phyloP scores from a whole-genome alignment of 2,888 invertebrate species.

The Catotricha subobsoleta region DNA sequence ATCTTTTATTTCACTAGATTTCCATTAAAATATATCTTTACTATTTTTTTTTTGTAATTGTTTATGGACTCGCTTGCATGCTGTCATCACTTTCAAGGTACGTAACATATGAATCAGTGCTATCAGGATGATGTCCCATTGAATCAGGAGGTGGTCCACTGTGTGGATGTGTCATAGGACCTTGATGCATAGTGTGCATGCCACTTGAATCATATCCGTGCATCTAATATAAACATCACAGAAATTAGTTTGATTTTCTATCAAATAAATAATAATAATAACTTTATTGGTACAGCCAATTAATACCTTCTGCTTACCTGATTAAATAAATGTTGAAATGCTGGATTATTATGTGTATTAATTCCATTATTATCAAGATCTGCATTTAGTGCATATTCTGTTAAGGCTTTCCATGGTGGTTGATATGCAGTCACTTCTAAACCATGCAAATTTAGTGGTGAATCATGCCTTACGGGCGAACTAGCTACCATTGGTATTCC shows the following conservation, averaged over 20 bases:
- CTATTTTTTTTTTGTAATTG: too few relatives aligned
- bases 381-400: constrained; percentile 87
- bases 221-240: constrained; percentile 47
- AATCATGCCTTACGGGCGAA: constrained; percentile 79
- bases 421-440: constrained; percentile 83
- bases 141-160: constrained; percentile 38
- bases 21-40: too few relatives aligned
- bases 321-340: constrained; percentile 91
- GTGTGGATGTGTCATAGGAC: constrained; percentile 37
- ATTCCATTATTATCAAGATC: constrained; percentile 59
- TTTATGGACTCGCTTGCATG: constrained; percentile 54
- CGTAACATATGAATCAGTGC: constrained; percentile 75
- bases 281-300: constrained; percentile 1
- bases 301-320: constrained; percentile 47
- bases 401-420: constrained; percentile 92
- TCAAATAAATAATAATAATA: not conserved
- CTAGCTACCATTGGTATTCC: constrained; percentile 97
- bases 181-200: constrained; percentile 33
- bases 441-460: constrained; percentile 68
- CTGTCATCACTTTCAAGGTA: constrained; percentile 81
- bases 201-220: constrained; percentile 69
- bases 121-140: constrained; percentile 53
- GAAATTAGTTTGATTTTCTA: not conserved
- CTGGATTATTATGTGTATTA: constrained; percentile 71
- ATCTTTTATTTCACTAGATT: too few relatives aligned